Evolutionary conservation across 2,113 vertebrate genomes (phyloP).

Genomic region (Oncorhynchus gorbuscha): DNA sequence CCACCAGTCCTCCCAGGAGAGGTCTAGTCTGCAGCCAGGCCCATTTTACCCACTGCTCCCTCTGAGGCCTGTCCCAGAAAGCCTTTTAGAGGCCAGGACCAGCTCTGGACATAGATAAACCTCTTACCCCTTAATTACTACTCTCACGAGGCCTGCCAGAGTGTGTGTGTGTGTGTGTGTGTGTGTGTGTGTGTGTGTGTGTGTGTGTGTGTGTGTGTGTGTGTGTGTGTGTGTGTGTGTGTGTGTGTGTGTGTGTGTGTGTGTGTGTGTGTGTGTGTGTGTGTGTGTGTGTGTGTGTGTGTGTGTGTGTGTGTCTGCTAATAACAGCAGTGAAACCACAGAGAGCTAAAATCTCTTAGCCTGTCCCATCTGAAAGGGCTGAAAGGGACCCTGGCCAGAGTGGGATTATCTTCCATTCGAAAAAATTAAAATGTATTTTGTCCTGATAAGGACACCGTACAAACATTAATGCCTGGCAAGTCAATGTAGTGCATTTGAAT

Average conservation of each 20-base stretch:
- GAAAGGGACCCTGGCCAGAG: slow-evolving; percentile 15
- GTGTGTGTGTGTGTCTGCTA: not conserved
- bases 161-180: no score
- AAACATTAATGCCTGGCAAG: no score
- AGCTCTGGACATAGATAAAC: slow-evolving; percentile 57
- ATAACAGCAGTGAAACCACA: slow-evolving; percentile 26
- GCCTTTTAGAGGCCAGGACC: not conserved
- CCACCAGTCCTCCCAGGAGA: slow-evolving; percentile 10
- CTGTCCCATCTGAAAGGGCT: slow-evolving; percentile 1
- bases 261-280: no score
- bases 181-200: no score
- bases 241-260: no score
- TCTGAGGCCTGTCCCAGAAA: slow-evolving; percentile 20
- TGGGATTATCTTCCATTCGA: not conserved
- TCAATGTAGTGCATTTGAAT: no score
- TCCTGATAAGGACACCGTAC: no score
- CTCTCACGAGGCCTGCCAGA: slow-evolving; percentile 15
- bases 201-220: no score
- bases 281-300: no score
- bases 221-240: no score
- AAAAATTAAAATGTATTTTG: not conserved
- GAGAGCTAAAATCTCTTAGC: slow-evolving; percentile 32
- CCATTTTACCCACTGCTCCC: slow-evolving; percentile 11
- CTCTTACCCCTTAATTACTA: slow-evolving; percentile 58
- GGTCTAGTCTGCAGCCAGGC: slow-evolving; percentile 21